Evolutionary conservation across 2,797 vertebrate genomes (phyloP).

Genomic region (Erethizon dorsatum): DNA sequence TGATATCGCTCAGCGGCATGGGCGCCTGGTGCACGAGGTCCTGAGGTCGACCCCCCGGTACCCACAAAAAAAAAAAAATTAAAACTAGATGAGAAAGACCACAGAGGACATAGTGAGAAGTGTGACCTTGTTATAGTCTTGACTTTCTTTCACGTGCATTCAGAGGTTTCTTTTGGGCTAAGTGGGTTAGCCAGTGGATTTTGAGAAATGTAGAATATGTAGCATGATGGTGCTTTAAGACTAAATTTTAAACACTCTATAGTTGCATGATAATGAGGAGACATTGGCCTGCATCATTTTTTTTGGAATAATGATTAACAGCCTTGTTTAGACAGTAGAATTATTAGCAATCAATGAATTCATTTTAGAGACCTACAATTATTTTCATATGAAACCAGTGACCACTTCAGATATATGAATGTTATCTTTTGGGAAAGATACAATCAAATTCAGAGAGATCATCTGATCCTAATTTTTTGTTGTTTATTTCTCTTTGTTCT

Average conservation of each 20-base stretch:
- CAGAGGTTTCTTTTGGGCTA: neutral
- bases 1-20: no score
- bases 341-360: conserved; percentile 16
- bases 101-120: neutral
- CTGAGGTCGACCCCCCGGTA: no score
- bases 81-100: neutral
- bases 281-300: neutral
- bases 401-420: neutral
- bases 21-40: no score
- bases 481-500: neutral
- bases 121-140: neutral
- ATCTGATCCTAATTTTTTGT: neutral
- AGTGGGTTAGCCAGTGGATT: neutral
- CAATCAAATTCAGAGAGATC: neutral
- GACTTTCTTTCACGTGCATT: neutral
- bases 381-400: neutral
- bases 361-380: conserved; percentile 17
- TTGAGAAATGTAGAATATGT: neutral
- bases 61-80: no score
- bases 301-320: neutral
- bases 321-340: neutral
- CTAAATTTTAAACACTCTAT: neutral
- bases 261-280: neutral
- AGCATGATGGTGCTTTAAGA: neutral
- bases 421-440: neutral